Evolutionary conservation across 2,113 vertebrate species (phyloP), one percentile per base, ranked within the genome.

Genomic region (Macquaria ambigua): DNA sequence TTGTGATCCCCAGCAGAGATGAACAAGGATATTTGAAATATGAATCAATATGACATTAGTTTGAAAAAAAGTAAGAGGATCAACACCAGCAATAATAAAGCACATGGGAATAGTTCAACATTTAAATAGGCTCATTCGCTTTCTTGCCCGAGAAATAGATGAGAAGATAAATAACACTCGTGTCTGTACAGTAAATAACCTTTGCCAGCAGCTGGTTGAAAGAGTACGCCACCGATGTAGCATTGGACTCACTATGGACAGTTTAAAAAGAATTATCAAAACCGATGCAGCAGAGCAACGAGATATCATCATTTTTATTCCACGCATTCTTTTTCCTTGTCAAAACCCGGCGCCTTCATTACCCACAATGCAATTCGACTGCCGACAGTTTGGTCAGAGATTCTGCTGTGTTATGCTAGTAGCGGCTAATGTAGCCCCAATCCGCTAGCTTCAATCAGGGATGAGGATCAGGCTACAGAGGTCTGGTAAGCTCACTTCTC

Each of bases 1-100:
- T n/a, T 64, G 58, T 53, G 25, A 78, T 67, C 20, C 21, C 56
- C 21, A 18, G 46, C 63, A 39, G 81, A 79, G 20, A 71, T n/a
- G n/a, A 41, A 71, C 31, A 75, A 14, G 21, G 56, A 75, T 31
- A 39, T 72, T 69, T 64, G 21, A 41, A 34, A 39, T 39, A 1
- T 39, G 1, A 39, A 39, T 39, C 39, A 63, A 48, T 71, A 9
- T 62, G 1, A 70, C 46, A 48, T 56, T 72, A 61, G 43, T 50
- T 25, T 52, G 10, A 53, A 34, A 43, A 34, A 62, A 70, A 69
- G 55, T 16, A 34, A 67, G 16, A 37, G 14, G 50, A 3, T 34
- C 20, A 48, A 23, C 7, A 28, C 18, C 46, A 62, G 34, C 5
- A 12, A 12, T 18, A 53, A 5, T 52, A 20, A 63, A 46, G n/a